Conservation (phyloP, 2,113 vertebrate genomes). For the Gnathonemus longibarbis region DNA sequence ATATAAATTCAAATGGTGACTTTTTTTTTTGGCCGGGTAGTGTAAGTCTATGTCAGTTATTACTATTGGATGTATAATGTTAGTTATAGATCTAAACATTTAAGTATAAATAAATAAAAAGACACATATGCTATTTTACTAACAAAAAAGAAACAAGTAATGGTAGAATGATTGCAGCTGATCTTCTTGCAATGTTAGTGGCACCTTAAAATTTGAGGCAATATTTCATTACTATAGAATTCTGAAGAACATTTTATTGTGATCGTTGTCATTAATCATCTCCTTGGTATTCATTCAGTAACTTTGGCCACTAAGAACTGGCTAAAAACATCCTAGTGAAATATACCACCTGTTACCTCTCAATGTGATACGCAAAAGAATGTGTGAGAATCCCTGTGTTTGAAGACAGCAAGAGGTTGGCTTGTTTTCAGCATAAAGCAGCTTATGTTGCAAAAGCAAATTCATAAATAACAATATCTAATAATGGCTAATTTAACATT, state of each 20-base stretch:
- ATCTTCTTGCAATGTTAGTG: not conserved
- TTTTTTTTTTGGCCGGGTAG: no score
- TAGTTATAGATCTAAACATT: not conserved
- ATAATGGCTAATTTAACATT: conserved; percentile 8
- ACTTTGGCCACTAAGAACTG: not conserved
- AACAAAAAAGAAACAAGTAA: not conserved
- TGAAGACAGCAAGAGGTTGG: not conserved
- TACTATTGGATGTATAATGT: not conserved
- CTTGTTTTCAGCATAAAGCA: not conserved
- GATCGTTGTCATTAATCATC: not conserved
- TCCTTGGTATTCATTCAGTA: not conserved
- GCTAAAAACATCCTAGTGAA: not conserved
- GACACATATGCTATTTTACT: not conserved
- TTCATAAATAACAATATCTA: not conserved
- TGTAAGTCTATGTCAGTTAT: not conserved
- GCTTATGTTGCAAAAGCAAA: not conserved
- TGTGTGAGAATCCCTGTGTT: not conserved
- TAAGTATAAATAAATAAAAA: not conserved
- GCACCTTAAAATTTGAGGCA: not conserved
- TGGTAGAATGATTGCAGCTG: not conserved
- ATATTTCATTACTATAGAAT: not conserved
- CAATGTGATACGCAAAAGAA: not conserved
- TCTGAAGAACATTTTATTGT: not conserved
- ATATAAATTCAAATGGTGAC: no score
- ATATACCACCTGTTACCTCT: not conserved